Evolutionary conservation across 2,888 invertebrate genomes (phyloP), one percentile per base, ranked within the genome.

Genomic region (Leptogaster cylindrica): DNA sequence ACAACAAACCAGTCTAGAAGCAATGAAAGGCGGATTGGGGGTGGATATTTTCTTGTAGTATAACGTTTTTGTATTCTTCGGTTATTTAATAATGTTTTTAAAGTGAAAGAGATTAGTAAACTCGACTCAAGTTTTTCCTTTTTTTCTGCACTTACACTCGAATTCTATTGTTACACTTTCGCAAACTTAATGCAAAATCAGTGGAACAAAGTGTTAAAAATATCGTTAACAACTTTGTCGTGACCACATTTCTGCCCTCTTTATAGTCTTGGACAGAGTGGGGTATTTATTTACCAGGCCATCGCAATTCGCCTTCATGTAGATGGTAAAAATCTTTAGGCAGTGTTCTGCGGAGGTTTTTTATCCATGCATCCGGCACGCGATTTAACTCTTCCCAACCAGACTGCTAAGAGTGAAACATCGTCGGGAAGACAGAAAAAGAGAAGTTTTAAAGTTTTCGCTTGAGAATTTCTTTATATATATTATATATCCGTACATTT

Each of bases 191-290:
- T 16, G 18, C 41, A 14, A 41, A 41, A 41, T 41, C 41, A 41
- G 16, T 18, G 41, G 18, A 41, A 41, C 41, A 41, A 41, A 41
- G 41, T 41, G 41, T 41, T 41, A 18, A 41, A 41, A 41, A 18
- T 41, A 41, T 41, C 41, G 41, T 41, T 41, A 41, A 41, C 41
- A 18, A 41, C 41, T 41, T 18, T 41, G n/a, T 18, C 41, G 14
- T 41, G 18, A 41, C 41, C 41, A 41, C 41, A 18, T 18, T 10
- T 41, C 16, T 41, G 31, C 10, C 10, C n/a, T n/a, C 41, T n/a
- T 41, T 41, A 41, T 41, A 16, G 18, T 18, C 16, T 41, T 41
- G 41, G 14, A 16, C 18, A 41, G 41, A 10, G 41, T 18, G 6
- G 31, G 41, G 20, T 3, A 6, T 41, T 10, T 41, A 3, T 41